Base-by-base conservation (phyloP, 2,113 vertebrate genomes). In the Megaptera novaeangliae region DNA sequence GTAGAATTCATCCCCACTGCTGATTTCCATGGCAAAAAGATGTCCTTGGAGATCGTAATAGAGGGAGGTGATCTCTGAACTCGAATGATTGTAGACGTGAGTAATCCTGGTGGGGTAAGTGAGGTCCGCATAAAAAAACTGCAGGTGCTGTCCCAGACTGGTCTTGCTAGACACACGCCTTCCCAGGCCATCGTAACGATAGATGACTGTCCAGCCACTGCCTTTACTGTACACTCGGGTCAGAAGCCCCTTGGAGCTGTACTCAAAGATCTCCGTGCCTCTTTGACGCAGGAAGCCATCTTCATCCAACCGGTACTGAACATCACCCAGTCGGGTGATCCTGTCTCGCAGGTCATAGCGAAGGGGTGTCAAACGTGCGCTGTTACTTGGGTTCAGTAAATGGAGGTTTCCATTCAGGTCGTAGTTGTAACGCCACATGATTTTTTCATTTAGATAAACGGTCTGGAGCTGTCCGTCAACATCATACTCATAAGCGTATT, bases 11-110 rank as follows among this genome's bases (percentile, higher is more conserved):
- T 99, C 99, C 15, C 99, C 99, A 5, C 99, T 99, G 98, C 99
- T 99, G 95, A 99, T 99, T 97, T 99, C 99, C 99, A 99, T 99
- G 39, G 99, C 99, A 66, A 99, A 99, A 90, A 99, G 99, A 88
- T 99, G 99, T 29, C 99, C 99, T 95, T 99, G 99, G 63, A 99
- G 99, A 95, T 99, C 99, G 31, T 99, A 99, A 97, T 99, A 99
- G 31, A 99, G 99, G 31, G 99, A 99, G 4, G 99, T 99, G 96
- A 99, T 99, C 98, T 99, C 99, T 10, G 99, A 99, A 92, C 99
- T 99, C 0, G 99, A 99, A 95, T 99, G 99, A 98, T 99, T 99
- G 97, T 99, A 99, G 0, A 99, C 99, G 0, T 99, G 99, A 1
- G 99, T 99, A 95, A 99, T 99, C 94, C 99, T 98, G 34, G 99